Conservation (phyloP, 2,113 vertebrate genomes). For the Bombycilla garrulus region DNA sequence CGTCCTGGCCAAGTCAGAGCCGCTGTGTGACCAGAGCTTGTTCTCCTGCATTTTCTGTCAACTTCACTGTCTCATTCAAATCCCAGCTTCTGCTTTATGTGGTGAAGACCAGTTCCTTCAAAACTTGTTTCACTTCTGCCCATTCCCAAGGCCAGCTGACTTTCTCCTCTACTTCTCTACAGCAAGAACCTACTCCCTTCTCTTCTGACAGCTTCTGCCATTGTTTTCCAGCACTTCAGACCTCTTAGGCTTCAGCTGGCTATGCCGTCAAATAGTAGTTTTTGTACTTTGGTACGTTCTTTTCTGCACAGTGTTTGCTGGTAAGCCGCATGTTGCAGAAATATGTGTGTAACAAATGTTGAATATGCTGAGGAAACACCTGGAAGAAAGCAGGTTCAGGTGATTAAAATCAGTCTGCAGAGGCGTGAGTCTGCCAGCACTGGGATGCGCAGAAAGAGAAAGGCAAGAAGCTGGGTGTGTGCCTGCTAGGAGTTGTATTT, state of each 20-base stretch:
- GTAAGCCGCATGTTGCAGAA: not conserved
- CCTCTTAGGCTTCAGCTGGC: not conserved
- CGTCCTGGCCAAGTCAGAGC: fast-evolving
- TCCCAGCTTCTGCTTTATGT: not conserved
- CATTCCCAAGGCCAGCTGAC: not conserved
- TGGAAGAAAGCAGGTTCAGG: not conserved
- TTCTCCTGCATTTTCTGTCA: not conserved
- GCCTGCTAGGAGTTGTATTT: not conserved
- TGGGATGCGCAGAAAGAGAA: not conserved
- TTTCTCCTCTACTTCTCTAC: not conserved
- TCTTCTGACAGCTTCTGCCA: not conserved
- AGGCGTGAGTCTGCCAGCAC: not conserved
- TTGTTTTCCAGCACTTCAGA: not conserved
- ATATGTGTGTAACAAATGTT: not conserved
- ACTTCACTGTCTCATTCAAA: not conserved
- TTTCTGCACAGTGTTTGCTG: not conserved
- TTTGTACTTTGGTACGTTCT: not conserved
- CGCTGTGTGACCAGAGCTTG: not conserved
- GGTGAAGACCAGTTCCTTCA: not conserved
- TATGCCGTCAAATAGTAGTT: not conserved
- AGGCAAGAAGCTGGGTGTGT: not conserved
- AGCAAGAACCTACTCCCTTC: not conserved
- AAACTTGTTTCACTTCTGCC: not conserved
- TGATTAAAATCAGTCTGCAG: not conserved
- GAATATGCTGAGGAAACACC: not conserved